These are phyloP conservation scores for Lycocerus yunnanus DNA, from an alignment of 2,888 invertebrate species.

Conservation along the genomic window DNA sequence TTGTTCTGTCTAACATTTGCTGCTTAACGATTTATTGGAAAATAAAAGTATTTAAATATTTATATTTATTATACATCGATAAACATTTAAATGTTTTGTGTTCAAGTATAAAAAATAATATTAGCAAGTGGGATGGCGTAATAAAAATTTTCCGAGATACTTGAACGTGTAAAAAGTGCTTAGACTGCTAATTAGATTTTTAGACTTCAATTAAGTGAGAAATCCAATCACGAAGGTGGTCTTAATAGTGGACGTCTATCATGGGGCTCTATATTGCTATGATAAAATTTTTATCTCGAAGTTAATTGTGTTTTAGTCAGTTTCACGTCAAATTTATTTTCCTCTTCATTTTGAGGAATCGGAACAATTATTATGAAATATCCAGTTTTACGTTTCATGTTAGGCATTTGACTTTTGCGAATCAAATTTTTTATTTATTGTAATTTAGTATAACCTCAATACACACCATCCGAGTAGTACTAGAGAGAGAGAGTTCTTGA, in stretches of 20 bases:
- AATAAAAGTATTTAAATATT: too few relatives aligned
- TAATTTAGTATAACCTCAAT: too few relatives aligned
- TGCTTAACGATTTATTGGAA: neutral
- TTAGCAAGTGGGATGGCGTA: neutral
- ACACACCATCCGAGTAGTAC: too few relatives aligned
- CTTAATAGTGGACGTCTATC: neutral
- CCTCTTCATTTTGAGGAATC: neutral
- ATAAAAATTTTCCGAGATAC: neutral
- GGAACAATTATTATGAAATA: neutral
- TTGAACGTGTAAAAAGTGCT: neutral
- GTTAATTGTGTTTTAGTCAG: neutral
- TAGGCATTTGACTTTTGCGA: too few relatives aligned
- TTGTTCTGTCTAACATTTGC: neutral
- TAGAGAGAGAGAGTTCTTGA: too few relatives aligned
- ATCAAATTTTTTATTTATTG: too few relatives aligned
- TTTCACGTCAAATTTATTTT: neutral
- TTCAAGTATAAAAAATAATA: too few relatives aligned
- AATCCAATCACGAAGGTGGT: neutral
- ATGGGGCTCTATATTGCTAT: neutral
- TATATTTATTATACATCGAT: too few relatives aligned
- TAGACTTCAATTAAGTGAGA: neutral
- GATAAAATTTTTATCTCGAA: neutral
- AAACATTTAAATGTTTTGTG: too few relatives aligned
- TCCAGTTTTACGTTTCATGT: too few relatives aligned
- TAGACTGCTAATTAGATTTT: neutral